A percentile compares a stretch with the other conserved stretches of the same genome.
These are phyloP conservation scores for Physella acuta DNA, from an alignment of 1,140 invertebrate species.

Conservation along the genomic window DNA sequence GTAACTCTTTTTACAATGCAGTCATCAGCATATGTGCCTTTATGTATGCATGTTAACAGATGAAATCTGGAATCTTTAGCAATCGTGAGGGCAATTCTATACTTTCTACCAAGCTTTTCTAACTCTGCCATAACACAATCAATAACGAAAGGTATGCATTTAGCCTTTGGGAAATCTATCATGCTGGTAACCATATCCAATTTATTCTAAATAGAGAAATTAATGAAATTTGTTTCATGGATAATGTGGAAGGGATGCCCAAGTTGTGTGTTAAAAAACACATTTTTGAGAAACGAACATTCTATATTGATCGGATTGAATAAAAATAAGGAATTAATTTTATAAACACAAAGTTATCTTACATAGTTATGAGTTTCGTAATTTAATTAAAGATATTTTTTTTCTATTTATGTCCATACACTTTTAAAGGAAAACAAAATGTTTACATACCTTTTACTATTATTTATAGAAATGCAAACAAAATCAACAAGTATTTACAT, in stretches of 20 bases:
- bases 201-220: conserved; percentile 98
- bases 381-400: no score
- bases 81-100: conserved; percentile 84
- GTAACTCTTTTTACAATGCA: conserved; percentile 95
- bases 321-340: no score
- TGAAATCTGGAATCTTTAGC: conserved; percentile 94
- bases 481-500: no score
- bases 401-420: no score
- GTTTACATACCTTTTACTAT: no score
- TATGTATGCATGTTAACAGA: conserved; percentile 89
- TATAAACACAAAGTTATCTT: no score
- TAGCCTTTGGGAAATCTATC: conserved; percentile 99
- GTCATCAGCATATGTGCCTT: conserved; percentile 99
- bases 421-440: no score
- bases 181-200: conserved; percentile 94
- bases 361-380: no score
- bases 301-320: no score
- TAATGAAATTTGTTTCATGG: conserved; percentile 96
- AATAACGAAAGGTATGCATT: conserved; percentile 97
- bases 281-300: no score
- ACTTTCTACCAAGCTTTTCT: conserved; percentile 94
- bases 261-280: conserved; percentile 94
- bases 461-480: no score
- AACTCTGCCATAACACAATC: conserved; percentile 98
- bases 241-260: conserved; percentile 97